These are phyloP conservation scores for Lasioglossum villosulum DNA, from an alignment of 2,888 invertebrate species.

Conservation along the genomic window DNA sequence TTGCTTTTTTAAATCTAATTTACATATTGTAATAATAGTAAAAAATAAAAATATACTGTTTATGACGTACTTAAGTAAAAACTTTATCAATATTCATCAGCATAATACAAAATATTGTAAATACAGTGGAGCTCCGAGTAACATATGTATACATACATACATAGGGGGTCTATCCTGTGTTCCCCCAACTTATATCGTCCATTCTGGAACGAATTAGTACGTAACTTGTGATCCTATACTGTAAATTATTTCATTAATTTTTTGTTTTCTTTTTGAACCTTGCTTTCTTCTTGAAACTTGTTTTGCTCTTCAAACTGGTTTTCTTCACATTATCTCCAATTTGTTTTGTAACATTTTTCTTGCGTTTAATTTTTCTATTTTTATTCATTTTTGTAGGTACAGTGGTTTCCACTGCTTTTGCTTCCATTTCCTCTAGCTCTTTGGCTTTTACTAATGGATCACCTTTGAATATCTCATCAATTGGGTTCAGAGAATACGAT, in stretches of 20 bases:
- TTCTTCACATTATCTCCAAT: slow-evolving; percentile 47
- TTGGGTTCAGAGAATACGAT: slow-evolving; percentile 90
- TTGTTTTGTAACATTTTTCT: slow-evolving; percentile 57
- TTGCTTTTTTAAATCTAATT: background rate
- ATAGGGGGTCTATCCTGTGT: no score
- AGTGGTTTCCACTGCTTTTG: slow-evolving; percentile 4
- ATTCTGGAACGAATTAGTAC: background rate
- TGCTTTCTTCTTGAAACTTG: slow-evolving; percentile 76
- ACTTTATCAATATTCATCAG: slow-evolving; percentile 31
- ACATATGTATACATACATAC: background rate
- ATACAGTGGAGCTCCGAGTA: background rate
- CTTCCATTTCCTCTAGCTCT: slow-evolving; percentile 81
- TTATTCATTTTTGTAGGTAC: slow-evolving; percentile 8
- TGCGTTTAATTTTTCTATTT: slow-evolving; percentile 35
- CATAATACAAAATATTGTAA: slow-evolving; percentile 8
- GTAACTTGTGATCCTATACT: background rate
- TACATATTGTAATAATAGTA: slow-evolving; percentile 5
- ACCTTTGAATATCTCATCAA: slow-evolving; percentile 90
- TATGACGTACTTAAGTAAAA: slow-evolving; percentile 21
- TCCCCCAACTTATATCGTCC: no score
- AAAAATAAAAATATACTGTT: slow-evolving; percentile 34
- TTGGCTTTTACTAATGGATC: slow-evolving; percentile 88
- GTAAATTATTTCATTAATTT: slow-evolving; percentile 66
- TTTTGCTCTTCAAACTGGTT: slow-evolving; percentile 75
- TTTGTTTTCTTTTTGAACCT: slow-evolving; percentile 63